Base-by-base conservation (phyloP, 2,113 vertebrate species). In the Poecile atricapillus region DNA sequence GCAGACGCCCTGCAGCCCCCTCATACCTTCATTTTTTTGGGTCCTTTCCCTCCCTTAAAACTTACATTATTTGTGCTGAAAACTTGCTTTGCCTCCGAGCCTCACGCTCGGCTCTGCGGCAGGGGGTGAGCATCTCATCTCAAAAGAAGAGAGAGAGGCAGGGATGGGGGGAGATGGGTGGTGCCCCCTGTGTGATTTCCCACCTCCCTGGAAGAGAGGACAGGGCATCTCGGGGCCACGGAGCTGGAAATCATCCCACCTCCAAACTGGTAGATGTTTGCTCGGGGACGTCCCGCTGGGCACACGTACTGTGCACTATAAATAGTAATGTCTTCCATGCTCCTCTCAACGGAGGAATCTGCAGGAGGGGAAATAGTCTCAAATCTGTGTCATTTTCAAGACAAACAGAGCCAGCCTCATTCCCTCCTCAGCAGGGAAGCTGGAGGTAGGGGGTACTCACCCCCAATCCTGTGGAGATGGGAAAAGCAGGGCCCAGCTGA, bases 361-460 rank as follows among this genome's bases (percentile, higher is more conserved):
- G 83, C 95, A 80, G 95, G 95, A 96, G 96, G 95, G 95, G 70
- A 96, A 97, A 97, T 96, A 55, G 94, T 93, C 95, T 95, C 90
- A 89, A 97, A 93, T 93, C 96, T 94, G 95, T 86, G 92, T 70
- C 31, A 60, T 96, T 97, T 95, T 85, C 75, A 27, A 96, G 92
- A 80, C 84, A 94, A 89, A 82, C 81, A 13, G 85, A 92, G 89
- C 63, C 92, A 90, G 90, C 9, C 78, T 97, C 96, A 95, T 96
- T 95, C 94, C 25, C 64, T 83, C 33, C 93, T 67, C 78, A 0
- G 94, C n/a, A 28, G 95, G 95, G 96, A 86, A 74, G 88, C 91
- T 0, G 9, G 39, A 58, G 71, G 76, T 50, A 39, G 83, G 90
- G 90, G 90, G 79, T 81, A 37, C 68, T 73, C 53, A 83, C 41